phyloP scores from a whole-genome alignment of 1,140 invertebrate genomes.

The Cephus cinctus region DNA sequence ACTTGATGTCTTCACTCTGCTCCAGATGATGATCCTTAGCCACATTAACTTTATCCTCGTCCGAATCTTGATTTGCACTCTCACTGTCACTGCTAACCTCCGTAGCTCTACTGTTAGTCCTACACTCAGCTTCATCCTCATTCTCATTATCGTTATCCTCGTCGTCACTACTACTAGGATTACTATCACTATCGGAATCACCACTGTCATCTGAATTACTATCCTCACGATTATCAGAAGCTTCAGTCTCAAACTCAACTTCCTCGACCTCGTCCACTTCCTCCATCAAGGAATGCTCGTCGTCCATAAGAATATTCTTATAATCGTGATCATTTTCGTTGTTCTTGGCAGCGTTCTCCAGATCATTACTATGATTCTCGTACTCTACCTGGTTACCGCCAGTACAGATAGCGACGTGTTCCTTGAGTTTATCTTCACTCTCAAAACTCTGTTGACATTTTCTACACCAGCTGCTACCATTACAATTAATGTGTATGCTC shows the following conservation, averaged over 20 bases:
- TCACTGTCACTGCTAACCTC: slow-evolving; percentile 6
- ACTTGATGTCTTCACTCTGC: background rate
- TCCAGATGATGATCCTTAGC: background rate
- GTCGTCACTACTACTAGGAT: slow-evolving; percentile 18
- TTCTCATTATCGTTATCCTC: slow-evolving; percentile 22
- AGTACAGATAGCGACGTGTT: slow-evolving; percentile 39
- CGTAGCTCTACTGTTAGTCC: slow-evolving; percentile 27
- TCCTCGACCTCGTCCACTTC: slow-evolving; percentile 20
- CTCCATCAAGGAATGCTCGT: slow-evolving; percentile 28
- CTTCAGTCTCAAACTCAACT: slow-evolving; percentile 40
- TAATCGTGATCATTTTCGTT: slow-evolving; percentile 25
- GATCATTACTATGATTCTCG: slow-evolving; percentile 21
- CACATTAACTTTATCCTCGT: slow-evolving; percentile 4
- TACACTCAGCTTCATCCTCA: slow-evolving; percentile 24
- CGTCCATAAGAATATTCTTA: slow-evolving; percentile 36
- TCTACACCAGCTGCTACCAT: slow-evolving; percentile 41
- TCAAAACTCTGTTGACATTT: slow-evolving; percentile 44
- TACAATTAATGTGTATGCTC: slow-evolving; percentile 60
- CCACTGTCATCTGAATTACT: slow-evolving; percentile 11
- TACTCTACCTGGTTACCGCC: slow-evolving; percentile 18
- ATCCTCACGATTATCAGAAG: slow-evolving; percentile 20
- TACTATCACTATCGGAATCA: slow-evolving; percentile 19
- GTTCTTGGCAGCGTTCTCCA: slow-evolving; percentile 22
- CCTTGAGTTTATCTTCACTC: slow-evolving; percentile 39
- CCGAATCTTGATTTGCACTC: slow-evolving; percentile 11